A percentile compares a stretch with the other conserved stretches of the same genome.
phyloP scores from a whole-genome alignment of 1,140 invertebrate species.

The Drosophila ambigua region DNA sequence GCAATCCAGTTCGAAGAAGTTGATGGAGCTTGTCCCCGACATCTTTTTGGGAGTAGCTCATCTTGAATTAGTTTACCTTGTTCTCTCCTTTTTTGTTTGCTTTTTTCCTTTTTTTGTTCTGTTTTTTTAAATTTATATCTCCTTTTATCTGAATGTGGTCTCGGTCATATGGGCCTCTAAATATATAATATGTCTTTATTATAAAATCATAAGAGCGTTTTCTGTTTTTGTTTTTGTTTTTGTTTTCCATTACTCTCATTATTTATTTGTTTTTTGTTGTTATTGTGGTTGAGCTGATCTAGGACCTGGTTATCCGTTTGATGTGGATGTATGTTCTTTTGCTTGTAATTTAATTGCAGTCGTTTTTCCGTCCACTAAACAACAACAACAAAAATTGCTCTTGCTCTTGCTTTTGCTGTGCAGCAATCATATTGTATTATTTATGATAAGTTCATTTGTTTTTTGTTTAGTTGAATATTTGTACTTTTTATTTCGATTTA shows the following conservation, averaged over 20 bases:
- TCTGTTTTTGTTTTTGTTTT: slow-evolving; percentile 31
- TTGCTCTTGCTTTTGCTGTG: slow-evolving; percentile 12
- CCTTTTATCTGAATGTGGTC: background rate
- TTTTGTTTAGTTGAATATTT: slow-evolving; percentile 74
- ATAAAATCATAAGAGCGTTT: slow-evolving; percentile 81
- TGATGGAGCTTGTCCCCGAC: background rate
- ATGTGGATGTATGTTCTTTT: slow-evolving; percentile 18
- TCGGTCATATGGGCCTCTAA: no score
- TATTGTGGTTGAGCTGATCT: slow-evolving; percentile 41
- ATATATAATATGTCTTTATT: slow-evolving; percentile 50
- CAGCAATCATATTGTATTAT: slow-evolving; percentile 9
- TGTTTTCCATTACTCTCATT: slow-evolving; percentile 19
- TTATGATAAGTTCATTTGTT: slow-evolving; percentile 26
- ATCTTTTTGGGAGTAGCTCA: background rate
- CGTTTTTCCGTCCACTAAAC: slow-evolving; percentile 41
- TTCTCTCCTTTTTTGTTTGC: slow-evolving; percentile 8
- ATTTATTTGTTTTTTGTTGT: slow-evolving; percentile 18
- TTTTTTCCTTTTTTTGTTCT: background rate
- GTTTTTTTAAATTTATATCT: slow-evolving; percentile 10
- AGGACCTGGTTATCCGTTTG: slow-evolving; percentile 12
- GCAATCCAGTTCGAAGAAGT: slow-evolving; percentile 39
- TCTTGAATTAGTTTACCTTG: slow-evolving; percentile 20
- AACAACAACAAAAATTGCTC: slow-evolving; percentile 22
- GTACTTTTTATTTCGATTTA: slow-evolving; percentile 80
- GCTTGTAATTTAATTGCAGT: slow-evolving; percentile 65